phyloP scores from a whole-genome alignment of 2,113 vertebrate genomes.

The Dryoscopus gambensis region DNA sequence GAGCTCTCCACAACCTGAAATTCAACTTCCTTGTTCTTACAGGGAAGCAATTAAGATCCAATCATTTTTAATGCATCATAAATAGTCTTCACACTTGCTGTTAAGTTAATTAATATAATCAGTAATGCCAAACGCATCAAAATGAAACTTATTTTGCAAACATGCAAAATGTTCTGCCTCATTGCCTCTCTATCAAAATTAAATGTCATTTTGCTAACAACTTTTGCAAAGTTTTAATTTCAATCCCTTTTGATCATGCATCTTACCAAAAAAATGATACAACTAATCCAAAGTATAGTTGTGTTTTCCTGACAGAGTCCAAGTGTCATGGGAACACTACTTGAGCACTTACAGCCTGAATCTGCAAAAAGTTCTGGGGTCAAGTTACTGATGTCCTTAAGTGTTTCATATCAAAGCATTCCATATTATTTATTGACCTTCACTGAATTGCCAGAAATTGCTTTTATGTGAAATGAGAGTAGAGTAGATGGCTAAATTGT shows the following conservation, averaged over 20 bases:
- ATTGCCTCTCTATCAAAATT: constrained; percentile 56
- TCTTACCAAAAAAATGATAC: not conserved
- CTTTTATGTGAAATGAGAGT: constrained; percentile 26
- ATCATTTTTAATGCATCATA: constrained; percentile 70
- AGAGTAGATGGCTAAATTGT: not conserved
- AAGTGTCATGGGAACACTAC: not conserved
- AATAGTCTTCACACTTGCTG: constrained; percentile 71
- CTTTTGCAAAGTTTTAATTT: constrained; percentile 54
- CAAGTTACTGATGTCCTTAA: not conserved
- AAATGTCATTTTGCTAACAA: constrained; percentile 64
- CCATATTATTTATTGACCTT: constrained; percentile 24
- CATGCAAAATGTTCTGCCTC: constrained; percentile 65
- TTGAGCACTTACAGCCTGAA: not conserved
- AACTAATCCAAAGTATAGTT: not conserved
- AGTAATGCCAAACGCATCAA: constrained; percentile 66
- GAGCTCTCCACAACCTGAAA: constrained; percentile 43
- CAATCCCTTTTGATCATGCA: constrained; percentile 2
- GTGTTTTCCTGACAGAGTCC: not conserved
- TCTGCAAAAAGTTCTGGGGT: constrained; percentile 25
- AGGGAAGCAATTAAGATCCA: constrained; percentile 67
- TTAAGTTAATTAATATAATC: constrained; percentile 76
- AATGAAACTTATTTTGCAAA: constrained; percentile 75
- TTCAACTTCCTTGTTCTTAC: constrained; percentile 59
- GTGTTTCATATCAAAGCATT: constrained; percentile 22
- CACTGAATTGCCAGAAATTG: constrained; percentile 16